phyloP scores from a whole-genome alignment of 2,113 vertebrate species.

The Hymenochirus boettgeri region DNA sequence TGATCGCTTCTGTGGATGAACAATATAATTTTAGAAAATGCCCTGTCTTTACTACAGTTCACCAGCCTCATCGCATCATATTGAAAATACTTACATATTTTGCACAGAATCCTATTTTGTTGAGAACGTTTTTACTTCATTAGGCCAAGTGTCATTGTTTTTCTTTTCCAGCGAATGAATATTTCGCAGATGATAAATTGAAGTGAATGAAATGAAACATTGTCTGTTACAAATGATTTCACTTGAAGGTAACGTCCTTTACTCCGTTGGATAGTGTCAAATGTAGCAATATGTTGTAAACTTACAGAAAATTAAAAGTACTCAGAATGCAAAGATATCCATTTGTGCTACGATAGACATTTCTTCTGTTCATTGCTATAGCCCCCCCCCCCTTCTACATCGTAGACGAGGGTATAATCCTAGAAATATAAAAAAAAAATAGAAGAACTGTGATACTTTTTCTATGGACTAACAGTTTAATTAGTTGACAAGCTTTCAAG shows the following conservation, averaged over 20 bases:
- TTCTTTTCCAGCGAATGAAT: neutral
- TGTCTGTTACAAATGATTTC: neutral
- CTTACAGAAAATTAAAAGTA: too few species aligned
- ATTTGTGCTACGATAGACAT: too few species aligned
- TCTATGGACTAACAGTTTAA: too few species aligned
- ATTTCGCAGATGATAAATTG: neutral
- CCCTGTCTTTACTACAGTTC: neutral
- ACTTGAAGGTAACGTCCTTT: neutral
- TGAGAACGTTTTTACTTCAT: neutral
- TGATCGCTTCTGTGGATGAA: neutral
- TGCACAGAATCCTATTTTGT: conserved; percentile 1
- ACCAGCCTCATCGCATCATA: neutral
- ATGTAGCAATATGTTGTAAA: too few species aligned
- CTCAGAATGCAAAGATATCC: too few species aligned
- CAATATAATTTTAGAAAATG: neutral
- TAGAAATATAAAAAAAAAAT: too few species aligned
- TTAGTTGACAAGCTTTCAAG: too few species aligned
- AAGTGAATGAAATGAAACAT: neutral
- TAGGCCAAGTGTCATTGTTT: neutral
- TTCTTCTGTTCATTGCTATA: too few species aligned
- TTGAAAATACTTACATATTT: neutral
- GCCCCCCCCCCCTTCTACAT: too few species aligned
- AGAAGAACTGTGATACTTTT: too few species aligned
- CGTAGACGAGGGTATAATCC: too few species aligned
- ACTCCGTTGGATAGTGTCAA: too few species aligned